Base-by-base conservation (phyloP, 2,888 invertebrate genomes). In the Protonemura montana region DNA sequence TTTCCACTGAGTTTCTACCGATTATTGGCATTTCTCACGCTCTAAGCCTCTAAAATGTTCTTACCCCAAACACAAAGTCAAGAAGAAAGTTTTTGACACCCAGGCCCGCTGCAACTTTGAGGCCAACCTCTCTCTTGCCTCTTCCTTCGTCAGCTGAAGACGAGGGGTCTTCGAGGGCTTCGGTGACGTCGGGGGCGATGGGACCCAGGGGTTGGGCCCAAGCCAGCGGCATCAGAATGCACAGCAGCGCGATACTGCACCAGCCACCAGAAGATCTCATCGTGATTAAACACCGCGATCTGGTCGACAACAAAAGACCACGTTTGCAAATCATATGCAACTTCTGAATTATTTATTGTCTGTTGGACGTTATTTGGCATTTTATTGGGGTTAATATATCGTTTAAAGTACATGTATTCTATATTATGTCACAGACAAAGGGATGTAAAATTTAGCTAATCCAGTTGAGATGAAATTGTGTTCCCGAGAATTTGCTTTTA, bases 21-120 rank as follows among this genome's bases (percentile, higher is more conserved):
- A 59, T 59, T 21, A 59, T 59, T 59, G 13, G 59, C 59, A 10
- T 59, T 10, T 10, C 3, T 3, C 10, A 35, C 35, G 35, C 35
- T n/a, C n/a, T n/a, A n/a, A n/a, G 59, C 59, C 59, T 16, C 59
- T 59, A 59, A 59, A 16, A 25, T 29, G 13, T 90, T 93, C 93
- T 96, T 94, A 96, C 96, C 92, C 96, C 95, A 91, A 97, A 97
- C 76, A 96, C 95, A 91, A 96, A 95, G 91, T 96, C 96, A 90
- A 97, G 93, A 88, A 96, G 93, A 85, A 96, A 96, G 91, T 96
- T 96, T 91, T 96, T 95, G 89, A 95, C 94, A 89, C 95, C 96
- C 90, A 95, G 95, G 90, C 94, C 94, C 89, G 93, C 93, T 89
- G 93, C 92, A 89, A 96, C 93, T 92, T 95, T 95, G 7, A 81